Conservation (phyloP, 2,888 invertebrate species). For the Phytoseiulus persimilis region DNA sequence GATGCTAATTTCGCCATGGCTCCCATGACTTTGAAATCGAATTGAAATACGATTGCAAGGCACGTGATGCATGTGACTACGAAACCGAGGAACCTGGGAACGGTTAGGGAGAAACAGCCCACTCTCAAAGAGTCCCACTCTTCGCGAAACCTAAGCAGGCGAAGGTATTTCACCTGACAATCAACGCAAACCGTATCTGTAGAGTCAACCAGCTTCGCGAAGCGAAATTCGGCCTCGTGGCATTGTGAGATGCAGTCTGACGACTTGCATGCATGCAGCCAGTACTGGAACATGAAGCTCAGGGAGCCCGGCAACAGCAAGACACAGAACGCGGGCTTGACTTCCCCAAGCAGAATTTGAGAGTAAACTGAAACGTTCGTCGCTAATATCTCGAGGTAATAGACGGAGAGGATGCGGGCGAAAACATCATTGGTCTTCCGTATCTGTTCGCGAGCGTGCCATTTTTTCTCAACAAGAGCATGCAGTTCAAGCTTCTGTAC, state of each 20-base stretch:
- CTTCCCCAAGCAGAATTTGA: too few relatives aligned
- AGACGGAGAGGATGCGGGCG: background rate
- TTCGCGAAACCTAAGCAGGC: background rate
- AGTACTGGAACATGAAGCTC: too few relatives aligned
- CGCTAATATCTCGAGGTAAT: background rate
- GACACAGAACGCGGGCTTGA: background rate
- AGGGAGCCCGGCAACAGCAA: too few relatives aligned
- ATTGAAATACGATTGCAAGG: background rate
- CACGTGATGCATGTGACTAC: background rate
- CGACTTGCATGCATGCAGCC: too few relatives aligned
- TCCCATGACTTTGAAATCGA: background rate
- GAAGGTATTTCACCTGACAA: background rate
- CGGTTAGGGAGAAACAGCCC: background rate
- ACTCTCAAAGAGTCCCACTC: background rate
- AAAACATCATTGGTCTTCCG: background rate
- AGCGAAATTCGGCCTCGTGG: too few relatives aligned
- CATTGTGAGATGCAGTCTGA: too few relatives aligned
- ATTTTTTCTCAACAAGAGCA: background rate
- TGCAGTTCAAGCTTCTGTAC: background rate
- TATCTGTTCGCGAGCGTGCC: background rate
- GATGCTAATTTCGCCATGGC: background rate
- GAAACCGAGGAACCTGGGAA: background rate
- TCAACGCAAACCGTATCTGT: background rate
- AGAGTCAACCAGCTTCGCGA: background rate
- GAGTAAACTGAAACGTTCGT: background rate